These are phyloP conservation scores for Orchesella flavescens DNA, from an alignment of 2,888 invertebrate genomes.

Conservation along the genomic window DNA sequence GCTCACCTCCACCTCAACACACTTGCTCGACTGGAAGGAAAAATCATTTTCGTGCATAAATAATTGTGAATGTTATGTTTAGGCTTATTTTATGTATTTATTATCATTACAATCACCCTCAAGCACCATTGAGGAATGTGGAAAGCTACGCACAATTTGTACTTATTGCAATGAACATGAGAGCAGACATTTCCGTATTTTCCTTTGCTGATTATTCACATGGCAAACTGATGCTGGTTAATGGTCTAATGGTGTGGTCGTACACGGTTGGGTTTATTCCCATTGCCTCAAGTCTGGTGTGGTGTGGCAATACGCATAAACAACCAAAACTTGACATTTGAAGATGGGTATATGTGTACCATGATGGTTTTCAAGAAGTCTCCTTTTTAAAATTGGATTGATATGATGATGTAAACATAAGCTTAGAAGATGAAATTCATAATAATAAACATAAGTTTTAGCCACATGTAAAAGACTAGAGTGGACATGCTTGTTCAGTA, in stretches of 20 bases:
- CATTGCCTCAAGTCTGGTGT: background rate
- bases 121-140: constrained; percentile 5
- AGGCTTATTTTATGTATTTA: constrained; percentile 57
- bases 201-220: constrained; percentile 17
- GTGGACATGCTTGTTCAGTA: constrained; percentile 25
- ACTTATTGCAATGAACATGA: constrained; percentile 33
- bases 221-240: constrained; percentile 6
- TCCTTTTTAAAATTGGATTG: constrained; percentile 2
- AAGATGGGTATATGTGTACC: background rate
- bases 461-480: too few species aligned
- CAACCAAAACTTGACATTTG: background rate
- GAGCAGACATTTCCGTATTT: constrained; percentile 32
- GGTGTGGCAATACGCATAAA: constrained; percentile 3
- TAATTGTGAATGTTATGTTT: constrained; percentile 36
- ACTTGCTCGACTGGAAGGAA: constrained; percentile 36
- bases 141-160: background rate
- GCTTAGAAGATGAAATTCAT: background rate
- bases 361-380: background rate
- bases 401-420: constrained; percentile 6
- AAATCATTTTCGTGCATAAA: constrained; percentile 41
- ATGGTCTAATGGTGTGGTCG: background rate
- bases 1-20: background rate
- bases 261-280: background rate
- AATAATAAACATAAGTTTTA: background rate
- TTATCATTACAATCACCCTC: constrained; percentile 48